Percentiles rank a stretch among this genome's conserved stretches.
Evolutionary conservation across 2,797 vertebrate species (phyloP).

Genomic region (Manis pentadactyla): DNA sequence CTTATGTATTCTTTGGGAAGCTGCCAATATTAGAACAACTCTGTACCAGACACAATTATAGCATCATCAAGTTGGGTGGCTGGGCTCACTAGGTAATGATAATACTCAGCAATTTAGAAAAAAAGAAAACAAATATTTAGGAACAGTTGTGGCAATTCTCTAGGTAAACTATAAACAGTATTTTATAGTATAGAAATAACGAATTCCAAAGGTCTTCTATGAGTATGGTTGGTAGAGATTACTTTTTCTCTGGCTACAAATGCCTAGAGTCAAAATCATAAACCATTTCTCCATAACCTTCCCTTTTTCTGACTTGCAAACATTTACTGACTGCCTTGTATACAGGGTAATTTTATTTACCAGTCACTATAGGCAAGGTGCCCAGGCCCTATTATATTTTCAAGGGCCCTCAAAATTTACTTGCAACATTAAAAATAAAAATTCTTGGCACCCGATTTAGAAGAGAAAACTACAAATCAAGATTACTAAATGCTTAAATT

Average conservation of each 20-base stretch:
- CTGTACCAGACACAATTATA: background rate
- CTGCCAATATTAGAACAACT: background rate
- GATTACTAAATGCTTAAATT: slow-evolving; percentile 25
- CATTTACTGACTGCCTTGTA: background rate
- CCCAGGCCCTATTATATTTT: background rate
- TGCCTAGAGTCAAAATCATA: background rate
- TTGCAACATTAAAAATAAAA: background rate
- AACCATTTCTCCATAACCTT: background rate
- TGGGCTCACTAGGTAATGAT: background rate
- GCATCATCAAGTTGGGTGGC: background rate
- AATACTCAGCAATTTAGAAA: background rate
- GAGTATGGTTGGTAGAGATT: background rate
- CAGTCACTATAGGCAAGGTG: background rate
- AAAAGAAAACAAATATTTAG: background rate
- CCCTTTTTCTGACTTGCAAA: background rate
- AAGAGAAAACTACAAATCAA: background rate
- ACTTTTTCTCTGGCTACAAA: background rate
- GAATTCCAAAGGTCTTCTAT: background rate
- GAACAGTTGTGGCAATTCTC: background rate
- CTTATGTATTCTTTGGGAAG: background rate
- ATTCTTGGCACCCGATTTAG: background rate
- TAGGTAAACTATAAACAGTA: background rate
- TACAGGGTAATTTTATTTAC: background rate
- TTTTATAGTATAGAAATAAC: background rate
- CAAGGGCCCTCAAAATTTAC: background rate